phyloP scores from a whole-genome alignment of 2,113 vertebrate species.

The Struthio camelus region DNA sequence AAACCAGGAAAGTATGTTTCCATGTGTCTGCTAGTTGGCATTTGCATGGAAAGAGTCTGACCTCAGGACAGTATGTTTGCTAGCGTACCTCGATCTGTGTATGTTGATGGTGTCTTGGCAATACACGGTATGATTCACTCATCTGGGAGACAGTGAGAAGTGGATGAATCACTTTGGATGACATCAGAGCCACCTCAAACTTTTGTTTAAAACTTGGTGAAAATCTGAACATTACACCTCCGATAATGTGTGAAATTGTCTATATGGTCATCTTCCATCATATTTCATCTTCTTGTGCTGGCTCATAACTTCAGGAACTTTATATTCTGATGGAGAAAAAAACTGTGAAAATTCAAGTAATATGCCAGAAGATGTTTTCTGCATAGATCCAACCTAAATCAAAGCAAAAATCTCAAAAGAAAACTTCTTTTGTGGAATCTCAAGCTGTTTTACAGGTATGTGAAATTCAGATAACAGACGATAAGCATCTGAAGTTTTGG shows the following conservation, averaged over 20 bases:
- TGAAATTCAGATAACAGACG: background rate
- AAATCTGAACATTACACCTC: slow-evolving; percentile 2
- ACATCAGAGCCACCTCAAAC: slow-evolving; percentile 8
- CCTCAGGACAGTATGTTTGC: background rate
- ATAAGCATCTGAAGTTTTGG: slow-evolving; percentile 18
- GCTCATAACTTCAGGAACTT: background rate
- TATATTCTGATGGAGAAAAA: background rate
- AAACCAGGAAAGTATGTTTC: background rate
- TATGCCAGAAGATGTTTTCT: background rate
- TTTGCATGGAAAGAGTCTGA: background rate
- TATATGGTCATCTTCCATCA: background rate
- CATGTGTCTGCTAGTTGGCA: background rate
- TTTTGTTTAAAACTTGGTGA: background rate
- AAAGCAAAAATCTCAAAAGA: slow-evolving; percentile 27
- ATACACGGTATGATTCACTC: background rate
- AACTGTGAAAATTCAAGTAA: background rate
- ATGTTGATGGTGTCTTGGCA: background rate
- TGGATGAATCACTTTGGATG: background rate
- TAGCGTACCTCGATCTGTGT: background rate
- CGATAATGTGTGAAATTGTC: background rate
- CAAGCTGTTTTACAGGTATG: background rate
- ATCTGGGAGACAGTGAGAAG: background rate
- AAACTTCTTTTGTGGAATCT: background rate
- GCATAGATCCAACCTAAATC: background rate
- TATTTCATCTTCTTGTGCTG: background rate